Evolutionary conservation across 2,113 vertebrate species (phyloP), one percentile per base, ranked within the genome.

Genomic region (Hiodon alosoides): DNA sequence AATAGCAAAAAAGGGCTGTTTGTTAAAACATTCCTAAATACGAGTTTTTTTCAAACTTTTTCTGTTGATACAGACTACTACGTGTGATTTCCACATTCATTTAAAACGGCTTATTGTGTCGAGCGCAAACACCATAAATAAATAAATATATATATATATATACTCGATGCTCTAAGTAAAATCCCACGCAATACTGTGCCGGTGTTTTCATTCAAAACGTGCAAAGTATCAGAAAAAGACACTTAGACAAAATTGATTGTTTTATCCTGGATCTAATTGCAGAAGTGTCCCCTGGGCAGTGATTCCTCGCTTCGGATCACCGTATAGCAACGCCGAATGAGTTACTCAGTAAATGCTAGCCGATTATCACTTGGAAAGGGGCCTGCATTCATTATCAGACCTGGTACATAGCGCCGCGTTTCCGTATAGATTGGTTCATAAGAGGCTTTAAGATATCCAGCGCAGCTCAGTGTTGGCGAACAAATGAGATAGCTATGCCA

Each of bases 321-420:
- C 77, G 65, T 57, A 17, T 66, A 61, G 59, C 64, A 61, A 72
- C 10, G 58, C 59, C 54, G 78, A n/a, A 67, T 62, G 76, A 73
- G 67, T 79, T 76, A 57, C 80, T 16, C 77, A 71, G 67, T 61
- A 75, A 82, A 78, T 68, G 61, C 65, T 70, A n/a, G 3, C 77
- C 68, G 76, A 79, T 83, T 72, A 77, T 77, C 75, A 77, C 9
- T 52, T 62, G 55, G 76, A 68, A 82, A 87, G 82, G 77, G 76
- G 71, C 67, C 79, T 76, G 11, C 31, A 73, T n/a, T 31, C 62
- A 61, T 70, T 59, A 66, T 60, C 5, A 54, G 64, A 13, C 71
- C 77, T 66, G 46, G 47, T 71, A 67, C 65, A 52, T 46, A 55
- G 59, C 62, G 68, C 55, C 64, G 72, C 2, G 66, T 76, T 82